Conservation (phyloP, 2,888 invertebrate genomes). For the Dastarcus helophoroides region DNA sequence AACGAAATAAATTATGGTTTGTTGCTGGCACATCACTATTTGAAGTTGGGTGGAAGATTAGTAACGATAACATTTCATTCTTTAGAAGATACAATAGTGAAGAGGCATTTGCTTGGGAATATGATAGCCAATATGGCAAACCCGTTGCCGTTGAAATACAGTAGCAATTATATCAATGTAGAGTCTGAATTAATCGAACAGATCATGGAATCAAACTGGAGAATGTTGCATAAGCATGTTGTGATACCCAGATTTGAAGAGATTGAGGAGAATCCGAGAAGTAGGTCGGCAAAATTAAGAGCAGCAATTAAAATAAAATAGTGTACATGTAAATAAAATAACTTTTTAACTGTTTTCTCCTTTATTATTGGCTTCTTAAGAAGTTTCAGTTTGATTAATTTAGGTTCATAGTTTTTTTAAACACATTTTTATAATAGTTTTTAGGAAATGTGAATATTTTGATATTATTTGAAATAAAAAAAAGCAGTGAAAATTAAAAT, state of each 20-base stretch:
- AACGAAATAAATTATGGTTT: constrained; percentile 90
- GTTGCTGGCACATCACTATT: constrained; percentile 59
- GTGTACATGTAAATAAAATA: too few species aligned
- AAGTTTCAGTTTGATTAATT: too few species aligned
- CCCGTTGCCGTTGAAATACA: constrained; percentile 59
- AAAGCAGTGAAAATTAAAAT: too few species aligned
- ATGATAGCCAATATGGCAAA: constrained; percentile 60
- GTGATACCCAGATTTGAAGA: constrained; percentile 62
- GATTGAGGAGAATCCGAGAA: constrained; percentile 66
- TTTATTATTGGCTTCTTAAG: too few species aligned
- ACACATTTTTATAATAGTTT: too few species aligned
- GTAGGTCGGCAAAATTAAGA: constrained; percentile 80
- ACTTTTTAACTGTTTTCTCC: too few species aligned
- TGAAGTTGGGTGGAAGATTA: constrained; percentile 68
- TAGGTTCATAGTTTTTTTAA: too few species aligned
- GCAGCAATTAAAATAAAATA: constrained; percentile 65
- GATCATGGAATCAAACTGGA: constrained; percentile 61
- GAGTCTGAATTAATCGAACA: constrained; percentile 48
- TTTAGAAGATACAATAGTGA: constrained; percentile 86
- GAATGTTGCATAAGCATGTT: constrained; percentile 69
- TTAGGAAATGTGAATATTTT: too few species aligned
- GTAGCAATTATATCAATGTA: constrained; percentile 49
- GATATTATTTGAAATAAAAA: too few species aligned
- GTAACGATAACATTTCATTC: constrained; percentile 86
- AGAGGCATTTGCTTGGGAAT: constrained; percentile 74